Evolutionary conservation across 2,113 vertebrate genomes (phyloP).

Genomic region (Dissostichus mawsoni): DNA sequence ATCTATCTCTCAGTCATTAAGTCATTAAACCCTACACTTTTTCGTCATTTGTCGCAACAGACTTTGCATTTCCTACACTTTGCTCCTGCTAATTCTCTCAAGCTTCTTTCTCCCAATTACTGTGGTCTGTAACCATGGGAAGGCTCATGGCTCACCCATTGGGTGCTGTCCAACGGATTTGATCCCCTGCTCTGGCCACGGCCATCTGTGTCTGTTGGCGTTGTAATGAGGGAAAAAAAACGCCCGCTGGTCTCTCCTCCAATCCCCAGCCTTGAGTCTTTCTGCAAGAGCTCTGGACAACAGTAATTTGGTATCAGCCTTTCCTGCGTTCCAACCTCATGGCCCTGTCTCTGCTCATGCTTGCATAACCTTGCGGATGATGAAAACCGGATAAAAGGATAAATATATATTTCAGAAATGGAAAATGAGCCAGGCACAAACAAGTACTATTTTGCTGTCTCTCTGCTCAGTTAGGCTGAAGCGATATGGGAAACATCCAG

Average conservation of each 20-base stretch:
- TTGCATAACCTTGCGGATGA: slow-evolving; percentile 66
- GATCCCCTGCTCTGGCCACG: slow-evolving; percentile 67
- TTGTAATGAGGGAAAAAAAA: slow-evolving; percentile 71
- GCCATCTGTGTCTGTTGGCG: slow-evolving; percentile 77
- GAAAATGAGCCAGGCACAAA: slow-evolving; percentile 71
- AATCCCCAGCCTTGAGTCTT: slow-evolving; percentile 47
- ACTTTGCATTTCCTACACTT: slow-evolving; percentile 28
- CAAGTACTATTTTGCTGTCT: slow-evolving; percentile 61
- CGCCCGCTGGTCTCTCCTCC: slow-evolving; percentile 63
- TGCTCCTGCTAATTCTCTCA: slow-evolving; percentile 28
- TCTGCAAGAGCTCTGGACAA: slow-evolving; percentile 49
- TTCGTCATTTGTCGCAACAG: slow-evolving; percentile 29
- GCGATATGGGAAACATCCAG: slow-evolving; percentile 72
- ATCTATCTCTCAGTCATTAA: slow-evolving; percentile 38
- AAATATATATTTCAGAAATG: slow-evolving; percentile 65
- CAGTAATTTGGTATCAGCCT: slow-evolving; percentile 66
- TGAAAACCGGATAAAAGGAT: slow-evolving; percentile 71
- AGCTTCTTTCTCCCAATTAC: slow-evolving; percentile 47
- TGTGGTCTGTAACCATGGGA: slow-evolving; percentile 46
- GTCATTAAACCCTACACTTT: slow-evolving; percentile 38
- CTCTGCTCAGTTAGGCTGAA: slow-evolving; percentile 64
- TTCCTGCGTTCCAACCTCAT: slow-evolving; percentile 40
- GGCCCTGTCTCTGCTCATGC: slow-evolving; percentile 37
- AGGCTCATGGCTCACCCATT: slow-evolving; percentile 71
- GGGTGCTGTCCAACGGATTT: slow-evolving; percentile 75